Evolutionary conservation across 2,888 invertebrate genomes (phyloP).

Genomic region (Monoplex corrugatus): DNA sequence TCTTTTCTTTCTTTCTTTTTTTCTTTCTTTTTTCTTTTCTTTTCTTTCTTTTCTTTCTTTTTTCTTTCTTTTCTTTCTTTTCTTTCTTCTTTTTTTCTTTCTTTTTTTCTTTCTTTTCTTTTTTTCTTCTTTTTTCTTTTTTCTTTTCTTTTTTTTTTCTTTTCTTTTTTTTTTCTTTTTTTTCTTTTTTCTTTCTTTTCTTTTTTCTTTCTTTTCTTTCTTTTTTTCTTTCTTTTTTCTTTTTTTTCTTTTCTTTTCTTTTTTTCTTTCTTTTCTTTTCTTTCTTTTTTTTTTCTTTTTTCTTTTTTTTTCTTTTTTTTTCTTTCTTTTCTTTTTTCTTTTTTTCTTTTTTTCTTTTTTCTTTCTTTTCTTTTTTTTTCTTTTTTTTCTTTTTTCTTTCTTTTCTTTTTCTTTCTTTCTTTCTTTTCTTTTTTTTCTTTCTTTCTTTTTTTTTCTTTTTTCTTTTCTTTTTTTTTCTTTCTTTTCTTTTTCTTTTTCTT

Average conservation of each 20-base stretch:
- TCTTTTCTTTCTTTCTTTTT: no score
- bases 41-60: background rate
- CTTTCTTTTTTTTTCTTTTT: no score
- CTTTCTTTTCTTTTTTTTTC: no score
- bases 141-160: background rate
- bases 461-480: no score
- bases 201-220: background rate
- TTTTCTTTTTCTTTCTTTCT: no score
- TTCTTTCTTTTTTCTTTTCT: background rate
- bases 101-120: background rate
- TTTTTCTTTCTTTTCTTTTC: background rate
- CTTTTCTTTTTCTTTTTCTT: background rate
- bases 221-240: background rate
- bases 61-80: background rate
- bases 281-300: background rate
- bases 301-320: no score
- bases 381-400: no score
- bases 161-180: background rate
- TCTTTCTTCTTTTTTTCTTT: no score
- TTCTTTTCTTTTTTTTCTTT: no score
- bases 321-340: no score
- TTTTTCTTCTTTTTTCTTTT: background rate
- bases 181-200: background rate
- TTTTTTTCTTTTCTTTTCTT: conserved; percentile 15
- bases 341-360: no score